Conservation (phyloP, 2,113 vertebrate genomes). For the Entomyzon cyanotis region DNA sequence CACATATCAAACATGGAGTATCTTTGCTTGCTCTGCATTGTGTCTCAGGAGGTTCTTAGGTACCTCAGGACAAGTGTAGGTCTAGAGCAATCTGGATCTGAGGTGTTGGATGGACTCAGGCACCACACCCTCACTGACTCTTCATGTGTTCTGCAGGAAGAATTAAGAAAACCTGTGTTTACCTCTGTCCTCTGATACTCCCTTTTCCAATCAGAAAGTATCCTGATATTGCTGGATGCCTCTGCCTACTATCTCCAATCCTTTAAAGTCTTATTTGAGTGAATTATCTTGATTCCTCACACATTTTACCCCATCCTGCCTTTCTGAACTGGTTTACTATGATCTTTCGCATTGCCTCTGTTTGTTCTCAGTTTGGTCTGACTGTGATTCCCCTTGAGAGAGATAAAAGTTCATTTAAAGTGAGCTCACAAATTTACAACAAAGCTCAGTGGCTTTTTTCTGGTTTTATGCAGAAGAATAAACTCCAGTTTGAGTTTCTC, state of each 20-base stretch:
- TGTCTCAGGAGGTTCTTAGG: neutral
- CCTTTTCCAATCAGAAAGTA: neutral
- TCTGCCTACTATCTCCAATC: neutral
- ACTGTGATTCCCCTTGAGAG: neutral
- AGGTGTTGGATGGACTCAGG: neutral
- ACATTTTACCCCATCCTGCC: neutral
- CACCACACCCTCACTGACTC: neutral
- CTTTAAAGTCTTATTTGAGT: neutral
- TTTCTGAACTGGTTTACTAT: neutral
- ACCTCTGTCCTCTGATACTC: neutral
- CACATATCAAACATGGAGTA: fast-evolving
- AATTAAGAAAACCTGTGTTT: neutral
- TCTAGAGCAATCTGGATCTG: neutral
- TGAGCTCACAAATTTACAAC: neutral
- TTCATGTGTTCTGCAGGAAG: neutral
- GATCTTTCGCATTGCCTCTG: neutral
- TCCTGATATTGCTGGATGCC: neutral
- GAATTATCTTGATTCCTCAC: neutral
- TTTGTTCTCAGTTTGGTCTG: neutral
- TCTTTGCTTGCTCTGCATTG: neutral
- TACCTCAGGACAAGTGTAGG: neutral
- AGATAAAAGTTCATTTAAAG: neutral
- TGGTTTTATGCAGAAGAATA: neutral
- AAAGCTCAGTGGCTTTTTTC: neutral
- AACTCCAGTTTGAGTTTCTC: neutral